These are phyloP conservation scores for Cyprinella venusta DNA, from an alignment of 2,797 vertebrate species.

Conservation along the genomic window DNA sequence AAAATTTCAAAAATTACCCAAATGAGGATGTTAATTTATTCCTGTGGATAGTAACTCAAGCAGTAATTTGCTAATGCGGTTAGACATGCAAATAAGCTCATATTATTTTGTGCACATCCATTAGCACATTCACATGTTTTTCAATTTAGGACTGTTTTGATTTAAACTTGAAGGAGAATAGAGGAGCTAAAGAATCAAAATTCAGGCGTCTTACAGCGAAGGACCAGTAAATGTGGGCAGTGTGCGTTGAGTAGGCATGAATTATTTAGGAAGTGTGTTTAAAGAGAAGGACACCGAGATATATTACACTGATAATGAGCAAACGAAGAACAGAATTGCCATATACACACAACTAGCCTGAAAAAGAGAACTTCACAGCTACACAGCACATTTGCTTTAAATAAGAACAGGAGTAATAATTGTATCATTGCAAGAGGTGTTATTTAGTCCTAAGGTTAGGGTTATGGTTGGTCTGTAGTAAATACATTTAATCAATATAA, in stretches of 20 bases:
- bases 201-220: background rate
- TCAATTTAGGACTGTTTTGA: conserved; percentile 5
- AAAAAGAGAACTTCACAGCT: background rate
- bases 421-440: background rate
- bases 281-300: conserved; percentile 24
- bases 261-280: conserved; percentile 26
- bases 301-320: conserved; percentile 32
- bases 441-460: background rate
- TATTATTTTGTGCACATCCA: background rate
- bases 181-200: background rate
- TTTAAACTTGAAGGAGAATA: conserved; percentile 3
- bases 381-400: background rate
- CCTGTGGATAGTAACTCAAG: conserved; percentile 29
- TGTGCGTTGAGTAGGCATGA: conserved; percentile 9
- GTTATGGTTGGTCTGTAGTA: background rate
- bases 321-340: conserved; percentile 3
- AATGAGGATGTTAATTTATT: conserved; percentile 32
- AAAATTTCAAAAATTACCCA: background rate
- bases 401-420: no score
- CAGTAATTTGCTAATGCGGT: conserved; percentile 18
- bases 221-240: conserved; percentile 21
- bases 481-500: background rate
- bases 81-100: conserved; percentile 26
- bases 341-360: background rate
- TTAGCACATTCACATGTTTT: background rate